Evolutionary conservation across 2,113 vertebrate genomes (phyloP).

Genomic region (Ptychochromis oligacanthus): DNA sequence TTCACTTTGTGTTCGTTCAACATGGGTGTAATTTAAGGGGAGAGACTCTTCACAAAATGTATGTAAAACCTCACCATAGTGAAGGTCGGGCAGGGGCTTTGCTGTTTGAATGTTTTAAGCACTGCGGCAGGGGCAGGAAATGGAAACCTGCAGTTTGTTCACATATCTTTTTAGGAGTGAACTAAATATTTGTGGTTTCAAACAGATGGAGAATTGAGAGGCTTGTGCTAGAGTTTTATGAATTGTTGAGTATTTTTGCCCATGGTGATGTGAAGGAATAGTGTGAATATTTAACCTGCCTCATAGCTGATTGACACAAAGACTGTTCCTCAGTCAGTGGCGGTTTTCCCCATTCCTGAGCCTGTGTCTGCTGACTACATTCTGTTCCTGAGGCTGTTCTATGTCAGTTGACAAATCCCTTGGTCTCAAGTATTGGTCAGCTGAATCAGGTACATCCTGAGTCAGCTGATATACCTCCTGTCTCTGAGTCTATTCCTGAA

Average conservation of each 20-base stretch:
- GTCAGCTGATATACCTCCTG: too few relatives aligned
- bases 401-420: neutral
- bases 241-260: neutral
- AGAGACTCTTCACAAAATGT: too few relatives aligned
- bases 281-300: too few relatives aligned
- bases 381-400: neutral
- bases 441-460: too few relatives aligned
- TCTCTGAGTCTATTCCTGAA: too few relatives aligned
- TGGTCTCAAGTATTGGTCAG: too few relatives aligned
- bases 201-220: neutral
- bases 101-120: neutral
- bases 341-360: too few relatives aligned
- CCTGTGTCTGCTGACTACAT: neutral
- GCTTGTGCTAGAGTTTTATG: neutral
- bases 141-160: neutral
- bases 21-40: too few relatives aligned
- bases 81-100: neutral
- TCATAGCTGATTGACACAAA: too few relatives aligned
- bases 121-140: neutral
- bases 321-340: too few relatives aligned
- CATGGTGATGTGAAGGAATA: too few relatives aligned
- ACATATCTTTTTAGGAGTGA: neutral
- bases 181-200: neutral
- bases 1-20: neutral
- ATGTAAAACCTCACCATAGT: too few relatives aligned